Percentiles rank a stretch among this genome's conserved stretches.
phyloP scores from a whole-genome alignment of 2,888 invertebrate species.

The Abrostola triplasia region DNA sequence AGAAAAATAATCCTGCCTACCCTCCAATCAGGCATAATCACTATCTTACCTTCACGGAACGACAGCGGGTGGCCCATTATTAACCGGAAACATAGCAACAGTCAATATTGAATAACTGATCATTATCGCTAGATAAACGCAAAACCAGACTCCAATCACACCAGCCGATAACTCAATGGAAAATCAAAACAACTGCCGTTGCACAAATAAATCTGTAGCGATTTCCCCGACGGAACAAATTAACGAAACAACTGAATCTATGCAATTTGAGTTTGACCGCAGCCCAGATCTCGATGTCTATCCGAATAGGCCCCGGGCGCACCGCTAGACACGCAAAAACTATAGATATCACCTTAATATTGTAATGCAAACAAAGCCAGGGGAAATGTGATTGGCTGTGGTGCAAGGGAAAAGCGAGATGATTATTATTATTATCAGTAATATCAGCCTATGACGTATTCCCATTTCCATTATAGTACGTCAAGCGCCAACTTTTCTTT shows the following conservation, averaged over 20 bases:
- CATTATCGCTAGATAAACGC: constrained; percentile 37
- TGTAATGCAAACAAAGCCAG: constrained; percentile 78
- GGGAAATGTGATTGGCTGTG: constrained; percentile 68
- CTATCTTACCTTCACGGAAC: constrained; percentile 1
- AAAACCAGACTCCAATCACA: constrained; percentile 32
- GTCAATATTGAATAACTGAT: constrained; percentile 35
- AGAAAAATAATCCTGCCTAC: constrained; percentile 1
- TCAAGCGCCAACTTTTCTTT: no score
- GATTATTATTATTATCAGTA: constrained; percentile 2
- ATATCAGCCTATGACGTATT: background rate
- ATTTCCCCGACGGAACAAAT: constrained; percentile 49
- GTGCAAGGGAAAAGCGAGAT: constrained; percentile 36
- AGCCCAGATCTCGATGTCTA: constrained; percentile 56
- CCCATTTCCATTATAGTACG: background rate
- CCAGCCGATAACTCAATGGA: constrained; percentile 42
- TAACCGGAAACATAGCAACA: constrained; percentile 4
- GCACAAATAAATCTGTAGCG: constrained; percentile 50
- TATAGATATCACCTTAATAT: constrained; percentile 72
- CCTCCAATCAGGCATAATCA: background rate
- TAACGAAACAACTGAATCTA: constrained; percentile 44
- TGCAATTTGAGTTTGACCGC: constrained; percentile 62
- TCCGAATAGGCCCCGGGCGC: constrained; percentile 62
- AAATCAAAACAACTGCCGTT: constrained; percentile 52
- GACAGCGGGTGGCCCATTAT: constrained; percentile 4
- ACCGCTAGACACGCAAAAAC: constrained; percentile 72